Base-by-base conservation (phyloP, 2,888 invertebrate species). In the Cerceris rybyensis region DNA sequence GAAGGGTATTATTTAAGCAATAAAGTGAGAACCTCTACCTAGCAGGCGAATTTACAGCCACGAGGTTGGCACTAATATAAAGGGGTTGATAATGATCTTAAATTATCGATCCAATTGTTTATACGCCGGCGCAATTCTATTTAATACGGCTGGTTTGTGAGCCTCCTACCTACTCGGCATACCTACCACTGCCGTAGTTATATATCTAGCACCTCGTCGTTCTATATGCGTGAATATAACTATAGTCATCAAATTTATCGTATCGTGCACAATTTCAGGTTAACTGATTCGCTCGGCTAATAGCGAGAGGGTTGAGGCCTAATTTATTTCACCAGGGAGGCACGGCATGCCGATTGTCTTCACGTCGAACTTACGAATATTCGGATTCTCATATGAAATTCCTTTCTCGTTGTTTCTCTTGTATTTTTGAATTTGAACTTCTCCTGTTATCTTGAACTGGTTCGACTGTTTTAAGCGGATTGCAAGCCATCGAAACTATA, bases 101-200 rank as follows among this genome's bases (percentile, higher is more conserved):
- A 91, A 92, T 91, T 92, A 92, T 92, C 88, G 92, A 92, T 91
- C 91, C 91, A 89, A 92, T 92, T 91, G 91, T 91, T 92, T 91
- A 91, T 91, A 91, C 89, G 90, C 89, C 88, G 88, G 89, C 88
- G 89, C 90, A 88, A 90, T 91, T 89, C 88, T 89, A 88, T 88
- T 90, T 90, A 89, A 91, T 90, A 83, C 86, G 84, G 79, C 80
- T 86, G 82, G 70, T 85, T 86, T 77, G 83, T 82, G 84, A 80
- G 80, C 79, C 81, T 82, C 77, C 81, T 74, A 77, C 82, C 82
- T 78, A 76, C 71, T 67, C 76, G 55, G 43, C 50, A 59, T 70
- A 63, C 70, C 52, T 69, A 65, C 60, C 54, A 59, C 69, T 68
- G 64, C 70, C 66, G 66, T 71, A 71, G 73, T 68, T 71, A 66